Evolutionary conservation across 2,113 vertebrate genomes (phyloP).

Genomic region (Pygoscelis antarcticus): DNA sequence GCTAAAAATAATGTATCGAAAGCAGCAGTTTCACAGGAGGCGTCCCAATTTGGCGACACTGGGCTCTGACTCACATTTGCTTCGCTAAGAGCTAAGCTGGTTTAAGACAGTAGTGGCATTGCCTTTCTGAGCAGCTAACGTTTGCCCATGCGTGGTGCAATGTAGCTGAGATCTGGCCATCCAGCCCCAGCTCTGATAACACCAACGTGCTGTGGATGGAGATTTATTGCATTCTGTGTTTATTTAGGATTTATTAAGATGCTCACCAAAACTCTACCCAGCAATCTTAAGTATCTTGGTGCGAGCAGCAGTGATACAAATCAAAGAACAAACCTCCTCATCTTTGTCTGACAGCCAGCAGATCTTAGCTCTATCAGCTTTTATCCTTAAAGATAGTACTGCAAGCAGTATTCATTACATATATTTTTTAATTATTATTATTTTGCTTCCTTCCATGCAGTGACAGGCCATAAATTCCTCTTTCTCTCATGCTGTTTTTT

Average conservation of each 20-base stretch:
- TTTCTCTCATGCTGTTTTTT: neutral
- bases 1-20: neutral
- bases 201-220: neutral
- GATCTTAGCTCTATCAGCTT: neutral
- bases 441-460: neutral
- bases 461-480: neutral
- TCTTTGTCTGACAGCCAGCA: neutral
- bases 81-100: fast-evolving
- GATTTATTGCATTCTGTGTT: neutral
- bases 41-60: neutral
- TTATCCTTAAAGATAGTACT: neutral
- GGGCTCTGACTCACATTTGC: neutral
- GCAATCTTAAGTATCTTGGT: neutral
- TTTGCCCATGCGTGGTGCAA: neutral
- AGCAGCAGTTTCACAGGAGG: neutral
- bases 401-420: neutral
- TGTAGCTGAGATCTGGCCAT: neutral
- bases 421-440: neutral
- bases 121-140: neutral
- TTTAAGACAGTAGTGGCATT: neutral
- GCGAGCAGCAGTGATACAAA: neutral
- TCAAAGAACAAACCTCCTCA: neutral
- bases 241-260: neutral
- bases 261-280: neutral
- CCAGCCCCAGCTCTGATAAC: neutral